Conservation (phyloP, 2,113 vertebrate genomes). For the Solenodon paradoxus region DNA sequence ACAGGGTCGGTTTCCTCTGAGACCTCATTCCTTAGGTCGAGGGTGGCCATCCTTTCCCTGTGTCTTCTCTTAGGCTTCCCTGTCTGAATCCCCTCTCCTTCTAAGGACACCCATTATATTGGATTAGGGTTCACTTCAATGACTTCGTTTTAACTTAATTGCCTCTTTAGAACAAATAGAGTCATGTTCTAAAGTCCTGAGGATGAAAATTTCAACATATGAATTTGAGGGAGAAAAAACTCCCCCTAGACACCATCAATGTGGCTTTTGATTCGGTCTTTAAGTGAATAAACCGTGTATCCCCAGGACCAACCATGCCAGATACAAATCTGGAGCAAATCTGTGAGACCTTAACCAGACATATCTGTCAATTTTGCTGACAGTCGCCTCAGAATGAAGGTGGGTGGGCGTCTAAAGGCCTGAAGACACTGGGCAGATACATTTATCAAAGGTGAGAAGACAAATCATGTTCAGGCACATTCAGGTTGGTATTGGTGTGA, state of each 20-base stretch:
- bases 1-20: neutral
- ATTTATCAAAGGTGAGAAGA: neutral
- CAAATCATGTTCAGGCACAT: too few relatives aligned
- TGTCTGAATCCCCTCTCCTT: neutral
- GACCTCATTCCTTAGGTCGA: neutral
- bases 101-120: neutral
- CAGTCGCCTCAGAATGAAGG: neutral
- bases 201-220: too few relatives aligned
- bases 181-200: neutral
- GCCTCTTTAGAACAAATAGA: neutral
- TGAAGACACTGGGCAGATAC: neutral
- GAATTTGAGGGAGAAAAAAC: neutral
- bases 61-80: fast-evolving
- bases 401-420: neutral
- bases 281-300: neutral
- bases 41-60: fast-evolving
- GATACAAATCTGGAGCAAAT: neutral
- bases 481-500: too few relatives aligned
- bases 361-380: neutral
- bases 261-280: neutral
- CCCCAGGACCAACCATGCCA: fast-evolving
- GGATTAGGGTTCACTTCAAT: neutral
- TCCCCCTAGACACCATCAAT: neutral
- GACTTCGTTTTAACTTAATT: neutral
- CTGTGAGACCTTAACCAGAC: too few relatives aligned